phyloP scores from a whole-genome alignment of 2,113 vertebrate species.

The Anseranas semipalmata region DNA sequence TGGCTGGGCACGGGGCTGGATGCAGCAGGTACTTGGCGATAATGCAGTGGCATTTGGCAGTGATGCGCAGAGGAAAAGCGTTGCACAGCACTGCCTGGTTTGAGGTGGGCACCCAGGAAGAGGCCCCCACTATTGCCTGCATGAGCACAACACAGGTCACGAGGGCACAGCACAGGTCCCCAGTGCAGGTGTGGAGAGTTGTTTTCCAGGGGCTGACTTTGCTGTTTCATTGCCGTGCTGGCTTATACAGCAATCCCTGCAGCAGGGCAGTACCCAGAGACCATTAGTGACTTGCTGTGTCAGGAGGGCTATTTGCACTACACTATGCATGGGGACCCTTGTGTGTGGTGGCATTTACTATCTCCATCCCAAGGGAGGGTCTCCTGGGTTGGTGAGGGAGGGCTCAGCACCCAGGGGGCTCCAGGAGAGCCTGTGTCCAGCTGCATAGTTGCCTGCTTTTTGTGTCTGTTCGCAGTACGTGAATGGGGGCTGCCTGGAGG shows the following conservation, averaged over 20 bases:
- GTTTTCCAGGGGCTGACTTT: not conserved
- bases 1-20: not conserved
- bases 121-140: not conserved
- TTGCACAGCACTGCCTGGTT: not conserved
- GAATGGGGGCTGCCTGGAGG: constrained; percentile 87
- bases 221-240: not conserved
- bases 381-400: not conserved
- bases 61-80: not conserved
- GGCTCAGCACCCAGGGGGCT: not conserved
- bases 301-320: not conserved
- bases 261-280: not conserved
- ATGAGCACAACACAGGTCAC: no score
- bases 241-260: not conserved
- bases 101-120: not conserved
- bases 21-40: not conserved
- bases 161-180: not conserved
- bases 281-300: not conserved
- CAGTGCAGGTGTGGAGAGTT: not conserved
- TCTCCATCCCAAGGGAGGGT: not conserved
- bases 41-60: not conserved
- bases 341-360: rapidly evolving
- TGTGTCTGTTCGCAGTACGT: constrained; percentile 76
- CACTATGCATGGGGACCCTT: no score
- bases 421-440: not conserved
- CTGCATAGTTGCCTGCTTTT: not conserved